phyloP scores from a whole-genome alignment of 2,888 invertebrate genomes.

The Dynastes tityus region DNA sequence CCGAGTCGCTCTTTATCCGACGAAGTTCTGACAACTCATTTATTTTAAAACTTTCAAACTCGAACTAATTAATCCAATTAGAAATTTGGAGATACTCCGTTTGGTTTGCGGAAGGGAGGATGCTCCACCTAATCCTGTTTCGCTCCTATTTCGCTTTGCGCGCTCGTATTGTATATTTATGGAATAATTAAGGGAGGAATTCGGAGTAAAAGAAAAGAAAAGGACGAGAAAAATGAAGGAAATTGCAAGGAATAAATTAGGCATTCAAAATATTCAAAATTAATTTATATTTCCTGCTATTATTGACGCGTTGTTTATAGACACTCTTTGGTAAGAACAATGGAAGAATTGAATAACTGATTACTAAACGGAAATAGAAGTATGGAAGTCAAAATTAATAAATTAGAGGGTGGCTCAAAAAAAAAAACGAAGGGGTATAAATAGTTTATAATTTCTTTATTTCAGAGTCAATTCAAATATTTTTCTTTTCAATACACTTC shows the following conservation, averaged over 20 bases:
- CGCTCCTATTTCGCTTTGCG: slow-evolving; percentile 21
- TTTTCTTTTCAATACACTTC: no score
- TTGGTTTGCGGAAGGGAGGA: slow-evolving; percentile 26
- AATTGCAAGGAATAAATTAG: slow-evolving; percentile 17
- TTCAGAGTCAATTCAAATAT: no score
- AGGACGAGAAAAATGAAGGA: slow-evolving; percentile 6
- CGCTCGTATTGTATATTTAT: slow-evolving; percentile 38
- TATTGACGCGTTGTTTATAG: no score
- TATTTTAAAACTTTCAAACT: slow-evolving; percentile 64
- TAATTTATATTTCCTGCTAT: neutral
- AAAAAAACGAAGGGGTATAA: no score
- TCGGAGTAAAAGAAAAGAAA: neutral
- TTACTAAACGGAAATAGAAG: no score
- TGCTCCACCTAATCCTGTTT: slow-evolving; percentile 19
- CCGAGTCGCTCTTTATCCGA: slow-evolving; percentile 23
- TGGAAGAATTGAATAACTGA: no score
- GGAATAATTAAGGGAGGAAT: slow-evolving; percentile 27
- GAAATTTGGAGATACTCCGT: slow-evolving; percentile 56
- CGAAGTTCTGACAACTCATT: slow-evolving; percentile 66
- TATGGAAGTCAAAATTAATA: no score
- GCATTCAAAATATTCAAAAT: slow-evolving; percentile 32
- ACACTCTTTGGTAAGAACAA: no score
- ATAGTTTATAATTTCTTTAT: no score
- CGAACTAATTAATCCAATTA: slow-evolving; percentile 66
- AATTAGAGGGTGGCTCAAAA: no score